Evolutionary conservation across 2,797 vertebrate genomes (phyloP).

Genomic region (Chelmon rostratus): DNA sequence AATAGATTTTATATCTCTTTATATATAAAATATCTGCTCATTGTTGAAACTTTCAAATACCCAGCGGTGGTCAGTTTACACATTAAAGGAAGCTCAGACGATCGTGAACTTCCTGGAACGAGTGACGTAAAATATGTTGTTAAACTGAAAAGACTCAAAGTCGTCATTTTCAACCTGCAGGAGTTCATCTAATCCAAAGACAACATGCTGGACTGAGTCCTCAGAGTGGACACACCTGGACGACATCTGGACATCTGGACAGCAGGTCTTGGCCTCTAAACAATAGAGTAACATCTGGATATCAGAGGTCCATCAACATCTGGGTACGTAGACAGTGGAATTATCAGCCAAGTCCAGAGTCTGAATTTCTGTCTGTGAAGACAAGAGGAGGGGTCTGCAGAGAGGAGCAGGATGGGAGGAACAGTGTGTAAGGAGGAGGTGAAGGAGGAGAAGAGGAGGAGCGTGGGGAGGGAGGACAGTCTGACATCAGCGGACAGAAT

Average conservation of each 20-base stretch:
- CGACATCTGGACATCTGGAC: not conserved
- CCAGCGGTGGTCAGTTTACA: too few species aligned
- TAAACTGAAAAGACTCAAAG: not conserved
- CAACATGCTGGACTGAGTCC: not conserved
- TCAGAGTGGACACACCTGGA: not conserved
- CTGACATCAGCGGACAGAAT: conserved; percentile 77
- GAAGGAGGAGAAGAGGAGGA: conserved; percentile 73
- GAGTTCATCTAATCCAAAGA: not conserved
- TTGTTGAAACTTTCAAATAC: too few species aligned
- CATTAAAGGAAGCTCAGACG: too few species aligned
- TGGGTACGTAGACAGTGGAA: not conserved
- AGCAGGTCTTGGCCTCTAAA: not conserved
- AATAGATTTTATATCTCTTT: too few species aligned
- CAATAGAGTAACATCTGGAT: not conserved
- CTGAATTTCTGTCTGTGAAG: not conserved
- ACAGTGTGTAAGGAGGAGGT: conserved; percentile 41
- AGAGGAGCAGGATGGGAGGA: conserved; percentile 53
- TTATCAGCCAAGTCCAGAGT: too few species aligned
- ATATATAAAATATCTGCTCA: too few species aligned
- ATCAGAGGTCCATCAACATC: not conserved
- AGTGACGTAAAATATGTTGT: not conserved
- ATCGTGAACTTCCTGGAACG: too few species aligned
- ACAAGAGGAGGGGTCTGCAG: not conserved
- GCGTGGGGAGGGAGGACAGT: conserved; percentile 80
- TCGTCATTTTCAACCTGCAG: not conserved